These are phyloP conservation scores for Aelia acuminata DNA, from an alignment of 2,888 invertebrate species.

Conservation along the genomic window DNA sequence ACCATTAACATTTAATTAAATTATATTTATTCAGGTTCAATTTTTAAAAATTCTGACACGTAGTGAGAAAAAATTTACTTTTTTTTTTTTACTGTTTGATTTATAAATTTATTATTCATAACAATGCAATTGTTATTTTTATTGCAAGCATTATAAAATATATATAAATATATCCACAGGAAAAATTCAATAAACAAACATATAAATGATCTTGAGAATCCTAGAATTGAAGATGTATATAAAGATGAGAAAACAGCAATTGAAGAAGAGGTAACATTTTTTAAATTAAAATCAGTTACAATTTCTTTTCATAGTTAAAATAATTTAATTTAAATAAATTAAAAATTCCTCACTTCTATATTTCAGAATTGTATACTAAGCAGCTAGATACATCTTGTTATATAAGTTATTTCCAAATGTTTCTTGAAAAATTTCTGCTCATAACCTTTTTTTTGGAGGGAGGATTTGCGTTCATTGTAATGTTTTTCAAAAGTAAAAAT, in stretches of 20 bases:
- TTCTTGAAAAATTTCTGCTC: not conserved
- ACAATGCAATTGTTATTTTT: too few relatives aligned
- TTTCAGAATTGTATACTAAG: not conserved
- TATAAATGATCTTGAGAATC: not conserved
- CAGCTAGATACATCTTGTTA: not conserved
- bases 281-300: not conserved
- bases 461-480: too few relatives aligned
- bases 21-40: too few relatives aligned
- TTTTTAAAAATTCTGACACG: too few relatives aligned
- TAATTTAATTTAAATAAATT: not conserved
- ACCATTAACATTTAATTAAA: too few relatives aligned
- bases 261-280: not conserved
- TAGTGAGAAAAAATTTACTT: too few relatives aligned
- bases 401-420: not conserved
- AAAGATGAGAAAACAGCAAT: not conserved
- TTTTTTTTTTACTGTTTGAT: too few relatives aligned
- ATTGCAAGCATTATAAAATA: not conserved
- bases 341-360: not conserved
- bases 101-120: too few relatives aligned
- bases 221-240: not conserved
- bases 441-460: too few relatives aligned
- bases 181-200: constrained; percentile 10
- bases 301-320: not conserved
- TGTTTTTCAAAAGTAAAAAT: too few relatives aligned
- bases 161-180: not conserved